These are phyloP conservation scores for Slavum lentiscoides DNA, from an alignment of 2,888 invertebrate species.

Conservation along the genomic window DNA sequence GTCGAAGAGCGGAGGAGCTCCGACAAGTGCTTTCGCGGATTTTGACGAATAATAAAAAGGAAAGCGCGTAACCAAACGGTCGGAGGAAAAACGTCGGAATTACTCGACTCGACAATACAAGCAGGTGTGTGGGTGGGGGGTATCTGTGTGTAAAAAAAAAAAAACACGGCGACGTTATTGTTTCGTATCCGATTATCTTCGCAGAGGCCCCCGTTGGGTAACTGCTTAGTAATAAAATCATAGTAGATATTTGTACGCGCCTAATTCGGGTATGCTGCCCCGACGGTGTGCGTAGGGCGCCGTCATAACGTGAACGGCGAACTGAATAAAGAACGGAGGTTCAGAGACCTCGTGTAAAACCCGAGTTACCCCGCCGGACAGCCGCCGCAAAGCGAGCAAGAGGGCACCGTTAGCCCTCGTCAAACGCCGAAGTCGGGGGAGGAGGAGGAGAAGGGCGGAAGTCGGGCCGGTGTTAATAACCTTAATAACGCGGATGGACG, in stretches of 20 bases:
- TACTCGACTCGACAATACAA: too few relatives aligned
- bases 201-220: not conserved
- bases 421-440: too few relatives aligned
- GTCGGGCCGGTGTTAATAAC: slow-evolving; percentile 45
- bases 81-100: too few relatives aligned
- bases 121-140: too few relatives aligned
- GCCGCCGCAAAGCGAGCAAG: slow-evolving; percentile 1
- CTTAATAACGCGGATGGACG: slow-evolving; percentile 2
- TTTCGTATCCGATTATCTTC: not conserved
- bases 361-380: not conserved
- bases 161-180: not conserved
- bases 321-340: not conserved
- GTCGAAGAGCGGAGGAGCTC: not conserved
- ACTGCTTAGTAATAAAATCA: not conserved
- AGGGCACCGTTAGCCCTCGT: slow-evolving; percentile 47
- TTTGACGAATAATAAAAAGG: not conserved
- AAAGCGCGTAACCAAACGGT: not conserved
- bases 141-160: too few relatives aligned
- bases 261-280: not conserved
- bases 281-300: not conserved
- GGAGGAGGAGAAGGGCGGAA: not conserved
- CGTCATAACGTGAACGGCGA: not conserved
- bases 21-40: slow-evolving; percentile 16
- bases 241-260: not conserved
- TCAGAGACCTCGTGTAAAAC: not conserved